Evolutionary conservation across 1,140 invertebrate species (phyloP), one percentile per base, ranked within the genome.

Genomic region (Phenacoccus solenopsis): DNA sequence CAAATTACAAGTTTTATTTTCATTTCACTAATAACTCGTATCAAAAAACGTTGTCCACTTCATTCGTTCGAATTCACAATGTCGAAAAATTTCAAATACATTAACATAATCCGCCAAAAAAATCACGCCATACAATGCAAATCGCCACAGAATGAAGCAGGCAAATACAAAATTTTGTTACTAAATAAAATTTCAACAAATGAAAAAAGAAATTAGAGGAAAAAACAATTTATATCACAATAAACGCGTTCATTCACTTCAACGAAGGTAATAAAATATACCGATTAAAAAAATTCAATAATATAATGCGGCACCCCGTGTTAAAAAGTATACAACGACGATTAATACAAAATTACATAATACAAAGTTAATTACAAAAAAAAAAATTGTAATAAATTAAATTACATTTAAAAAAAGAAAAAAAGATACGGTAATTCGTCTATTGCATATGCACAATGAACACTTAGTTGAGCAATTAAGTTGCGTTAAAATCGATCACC

Each of bases 391-490:
- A n/a, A n/a, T n/a, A n/a, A 9, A 59, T 59, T 9, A 59, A 22
- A 59, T 9, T 20, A 64, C 3, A 25, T 16, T 4, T 20, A 59
- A 22, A 64, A 24, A 64, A 24, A 64, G 25, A 64, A 25, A 64
- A 64, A 64, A 24, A 64, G 2, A n/a, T 9, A 20, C 2, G 16
- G 21, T 5, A 64, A 5, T 24, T 24, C 10, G 25, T 64, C 59
- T 64, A 64, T 64, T 64, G 59, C 22, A 64, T 64, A 64, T 27
- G 25, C 59, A 27, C 59, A 64, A 49, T 64, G 59, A 64, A 64
- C 59, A 64, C 59, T 27, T 64, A 9, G 59, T 64, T 64, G 59
- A 64, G 59, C 59, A 64, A 64, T 64, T 59, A 64, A 25, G 59
- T 64, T 64, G 2, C 21, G 2, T 64, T 20, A n/a, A 9, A 9